Conservation (phyloP, 2,888 invertebrate genomes). For the Bhutanitis thaidina region DNA sequence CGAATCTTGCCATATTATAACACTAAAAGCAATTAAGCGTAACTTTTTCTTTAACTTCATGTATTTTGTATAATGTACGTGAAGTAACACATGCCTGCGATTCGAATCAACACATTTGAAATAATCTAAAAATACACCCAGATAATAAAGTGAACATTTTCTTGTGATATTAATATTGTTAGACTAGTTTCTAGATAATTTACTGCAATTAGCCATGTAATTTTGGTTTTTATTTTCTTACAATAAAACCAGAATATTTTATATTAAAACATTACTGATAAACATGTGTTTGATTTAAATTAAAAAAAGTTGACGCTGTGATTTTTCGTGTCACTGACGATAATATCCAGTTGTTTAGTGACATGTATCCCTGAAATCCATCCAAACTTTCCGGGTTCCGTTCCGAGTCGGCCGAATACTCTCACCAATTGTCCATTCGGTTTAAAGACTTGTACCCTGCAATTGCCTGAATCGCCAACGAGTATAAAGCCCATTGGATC, state of each 20-base stretch:
- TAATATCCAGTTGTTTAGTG: constrained; percentile 80
- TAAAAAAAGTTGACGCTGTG: constrained; percentile 67
- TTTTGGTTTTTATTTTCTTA: not conserved
- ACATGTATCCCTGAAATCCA: constrained; percentile 86
- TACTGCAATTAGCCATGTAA: not conserved
- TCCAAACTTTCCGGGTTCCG: constrained; percentile 75
- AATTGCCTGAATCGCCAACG: constrained; percentile 89
- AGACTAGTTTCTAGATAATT: not conserved
- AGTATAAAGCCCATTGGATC: constrained; percentile 87
- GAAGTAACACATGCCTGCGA: not conserved
- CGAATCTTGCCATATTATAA: no score
- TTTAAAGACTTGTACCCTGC: constrained; percentile 86
- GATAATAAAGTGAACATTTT: not conserved
- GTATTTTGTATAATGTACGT: no score
- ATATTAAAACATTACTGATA: constrained; percentile 15
- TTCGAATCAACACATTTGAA: no score
- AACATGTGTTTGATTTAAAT: constrained; percentile 32
- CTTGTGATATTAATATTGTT: constrained; percentile 8
- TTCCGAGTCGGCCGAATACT: constrained; percentile 80
- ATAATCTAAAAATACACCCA: not conserved
- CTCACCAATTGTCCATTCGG: constrained; percentile 84
- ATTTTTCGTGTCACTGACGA: constrained; percentile 81
- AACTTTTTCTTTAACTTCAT: no score
- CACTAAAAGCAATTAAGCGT: no score
- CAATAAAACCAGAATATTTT: constrained; percentile 32